Evolutionary conservation across 2,888 invertebrate species (phyloP).

Genomic region (Nudaria mundana): DNA sequence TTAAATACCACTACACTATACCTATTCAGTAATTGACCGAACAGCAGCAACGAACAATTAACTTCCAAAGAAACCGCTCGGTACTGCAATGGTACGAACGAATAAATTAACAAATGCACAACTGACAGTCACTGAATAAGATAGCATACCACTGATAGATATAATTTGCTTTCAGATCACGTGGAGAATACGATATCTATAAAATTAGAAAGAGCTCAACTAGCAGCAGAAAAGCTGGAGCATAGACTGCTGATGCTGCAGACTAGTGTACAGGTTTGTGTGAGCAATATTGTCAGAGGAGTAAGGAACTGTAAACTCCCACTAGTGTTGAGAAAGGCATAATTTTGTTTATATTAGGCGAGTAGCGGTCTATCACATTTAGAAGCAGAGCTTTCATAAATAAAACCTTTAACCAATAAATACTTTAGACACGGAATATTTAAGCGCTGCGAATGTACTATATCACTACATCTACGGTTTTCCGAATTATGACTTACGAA

Average conservation of each 20-base stretch:
- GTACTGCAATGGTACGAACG: conserved; percentile 37
- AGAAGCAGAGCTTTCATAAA: too few species aligned
- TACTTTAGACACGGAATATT: too few species aligned
- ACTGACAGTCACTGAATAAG: conserved; percentile 39
- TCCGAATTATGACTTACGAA: too few species aligned
- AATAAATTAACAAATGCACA: conserved; percentile 45
- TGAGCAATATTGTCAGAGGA: too few species aligned
- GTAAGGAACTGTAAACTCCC: too few species aligned
- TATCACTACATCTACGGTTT: too few species aligned
- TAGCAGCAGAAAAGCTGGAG: conserved; percentile 73
- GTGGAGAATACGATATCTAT: conserved; percentile 70
- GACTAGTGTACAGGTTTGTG: conserved; percentile 62
- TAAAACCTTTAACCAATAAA: too few species aligned
- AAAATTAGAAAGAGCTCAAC: conserved; percentile 70
- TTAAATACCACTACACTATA: background rate
- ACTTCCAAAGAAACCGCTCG: conserved; percentile 56
- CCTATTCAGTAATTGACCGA: conserved; percentile 54
- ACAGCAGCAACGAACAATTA: conserved; percentile 59
- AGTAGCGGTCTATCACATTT: too few species aligned
- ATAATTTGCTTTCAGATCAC: conserved; percentile 61
- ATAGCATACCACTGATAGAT: conserved; percentile 38
- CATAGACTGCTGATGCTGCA: conserved; percentile 73
- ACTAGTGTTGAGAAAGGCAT: too few species aligned
- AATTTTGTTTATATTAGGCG: too few species aligned
- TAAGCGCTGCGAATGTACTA: too few species aligned